A percentile compares a stretch with the other conserved stretches of the same genome.
phyloP scores from a whole-genome alignment of 1,140 invertebrate species.

The Nymphalis io region DNA sequence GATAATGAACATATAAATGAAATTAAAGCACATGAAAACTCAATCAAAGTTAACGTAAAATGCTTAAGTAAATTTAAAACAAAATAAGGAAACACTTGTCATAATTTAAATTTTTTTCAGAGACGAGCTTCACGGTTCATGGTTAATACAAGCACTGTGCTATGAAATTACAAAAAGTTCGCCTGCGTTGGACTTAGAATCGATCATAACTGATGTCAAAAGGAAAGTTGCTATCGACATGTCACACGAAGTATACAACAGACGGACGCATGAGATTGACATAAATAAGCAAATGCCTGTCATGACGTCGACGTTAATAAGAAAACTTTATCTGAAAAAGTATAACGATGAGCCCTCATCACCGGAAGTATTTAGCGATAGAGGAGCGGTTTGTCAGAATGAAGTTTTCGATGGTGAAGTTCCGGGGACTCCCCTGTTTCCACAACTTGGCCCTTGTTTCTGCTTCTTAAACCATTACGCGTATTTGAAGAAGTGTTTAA shows the following conservation, averaged over 20 bases:
- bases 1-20: too few relatives aligned
- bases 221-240: conserved; percentile 58
- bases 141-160: conserved; percentile 65
- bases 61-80: too few relatives aligned
- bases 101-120: conserved; percentile 41
- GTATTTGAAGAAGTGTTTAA: conserved; percentile 59
- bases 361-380: conserved; percentile 9
- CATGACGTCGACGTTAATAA: conserved; percentile 58
- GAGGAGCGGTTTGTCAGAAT: conserved; percentile 15
- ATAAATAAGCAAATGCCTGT: conserved; percentile 65
- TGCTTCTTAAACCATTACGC: conserved; percentile 58
- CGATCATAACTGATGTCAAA: conserved; percentile 62
- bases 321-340: conserved; percentile 58
- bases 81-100: too few relatives aligned
- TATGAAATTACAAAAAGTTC: conserved; percentile 53
- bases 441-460: conserved; percentile 48
- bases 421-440: conserved; percentile 37
- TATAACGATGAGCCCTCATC: conserved; percentile 7
- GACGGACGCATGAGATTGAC: conserved; percentile 43
- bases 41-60: too few relatives aligned
- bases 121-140: conserved; percentile 55
- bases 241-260: conserved; percentile 49
- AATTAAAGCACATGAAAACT: too few relatives aligned
- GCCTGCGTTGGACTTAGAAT: conserved; percentile 51
- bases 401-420: conserved; percentile 41